Evolutionary conservation across 2,113 vertebrate species (phyloP), one percentile per base, ranked within the genome.

Genomic region (Centropus bengalensis): DNA sequence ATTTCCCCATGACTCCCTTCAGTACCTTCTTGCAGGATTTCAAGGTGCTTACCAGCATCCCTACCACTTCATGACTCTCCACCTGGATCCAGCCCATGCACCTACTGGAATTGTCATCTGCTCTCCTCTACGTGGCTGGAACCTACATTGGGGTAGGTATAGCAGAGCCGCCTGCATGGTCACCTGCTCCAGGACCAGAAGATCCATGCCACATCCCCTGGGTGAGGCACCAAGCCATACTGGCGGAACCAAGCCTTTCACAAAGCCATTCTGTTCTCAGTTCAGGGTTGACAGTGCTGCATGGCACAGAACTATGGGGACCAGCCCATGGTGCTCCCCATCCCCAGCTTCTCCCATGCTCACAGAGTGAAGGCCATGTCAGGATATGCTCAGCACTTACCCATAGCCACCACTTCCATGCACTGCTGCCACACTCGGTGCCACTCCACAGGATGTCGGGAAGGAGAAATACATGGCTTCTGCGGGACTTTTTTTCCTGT

Each of bases 181-280:
- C 4, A 2, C 55, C 55, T 22, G 20, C 58, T 28, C 44, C 21
- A 6, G 33, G 20, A 19, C 44, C 56, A 33, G 36, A 24, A 12
- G 10, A 32, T 51, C 49, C 9, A 0, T 6, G 28, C 8, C 51
- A 4, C 28, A 7, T 12, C 27, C 20, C 68, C 27, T 1, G 10
- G 14, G 26, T 11, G 16, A 32, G 42, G 14, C 45, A 27, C 47
- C 17, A 18, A 49, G 47, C 47, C 47, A 49, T 26, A 28, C 9
- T 36, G 9, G 36, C 47, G 22, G 47, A 20, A 22, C 47, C 17
- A 11, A 56, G 40, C 30, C 51, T 36, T 32, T 24, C 1, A 21
- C 36, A 32, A 16, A 70, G 33, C 68, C 4, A 3, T 28, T 30
- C 69, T 23, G 36, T 27, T 13, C 51, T 24, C 6, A 4, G 36